phyloP scores from a whole-genome alignment of 2,888 invertebrate species.

The Brachyptera risi region DNA sequence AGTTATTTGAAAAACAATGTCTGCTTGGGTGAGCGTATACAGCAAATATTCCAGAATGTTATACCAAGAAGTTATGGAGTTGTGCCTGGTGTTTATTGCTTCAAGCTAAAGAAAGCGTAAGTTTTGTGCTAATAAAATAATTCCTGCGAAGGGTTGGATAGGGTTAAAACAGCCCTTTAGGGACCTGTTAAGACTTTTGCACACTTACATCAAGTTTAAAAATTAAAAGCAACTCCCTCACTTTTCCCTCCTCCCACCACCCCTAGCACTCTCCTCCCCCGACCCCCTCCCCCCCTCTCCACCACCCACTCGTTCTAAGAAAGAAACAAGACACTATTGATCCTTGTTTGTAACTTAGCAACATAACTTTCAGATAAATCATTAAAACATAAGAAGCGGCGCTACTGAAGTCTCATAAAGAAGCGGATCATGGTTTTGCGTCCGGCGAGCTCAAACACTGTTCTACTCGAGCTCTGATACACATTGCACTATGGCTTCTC shows the following conservation, averaged over 20 bases:
- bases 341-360: conserved; percentile 15
- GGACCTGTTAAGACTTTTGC: conserved; percentile 26
- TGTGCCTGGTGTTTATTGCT: conserved; percentile 19
- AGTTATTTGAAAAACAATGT: neutral
- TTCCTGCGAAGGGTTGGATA: conserved; percentile 21
- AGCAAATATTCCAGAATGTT: neutral
- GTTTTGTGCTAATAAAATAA: conserved; percentile 24
- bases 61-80: conserved; percentile 21
- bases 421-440: too few relatives aligned
- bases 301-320: neutral
- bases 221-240: conserved; percentile 27
- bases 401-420: too few relatives aligned
- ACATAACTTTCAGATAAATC: conserved; percentile 20
- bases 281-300: neutral
- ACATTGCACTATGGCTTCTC: too few relatives aligned
- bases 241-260: too few relatives aligned
- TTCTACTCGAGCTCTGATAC: too few relatives aligned
- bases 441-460: too few relatives aligned
- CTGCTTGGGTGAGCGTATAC: neutral
- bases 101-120: conserved; percentile 21
- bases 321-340: conserved; percentile 19
- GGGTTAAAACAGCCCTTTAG: conserved; percentile 26
- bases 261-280: neutral
- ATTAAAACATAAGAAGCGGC: too few relatives aligned
- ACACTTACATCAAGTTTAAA: conserved; percentile 31